Conservation (phyloP, 1,140 invertebrate species). For the Drosophila malerkotliana region DNA sequence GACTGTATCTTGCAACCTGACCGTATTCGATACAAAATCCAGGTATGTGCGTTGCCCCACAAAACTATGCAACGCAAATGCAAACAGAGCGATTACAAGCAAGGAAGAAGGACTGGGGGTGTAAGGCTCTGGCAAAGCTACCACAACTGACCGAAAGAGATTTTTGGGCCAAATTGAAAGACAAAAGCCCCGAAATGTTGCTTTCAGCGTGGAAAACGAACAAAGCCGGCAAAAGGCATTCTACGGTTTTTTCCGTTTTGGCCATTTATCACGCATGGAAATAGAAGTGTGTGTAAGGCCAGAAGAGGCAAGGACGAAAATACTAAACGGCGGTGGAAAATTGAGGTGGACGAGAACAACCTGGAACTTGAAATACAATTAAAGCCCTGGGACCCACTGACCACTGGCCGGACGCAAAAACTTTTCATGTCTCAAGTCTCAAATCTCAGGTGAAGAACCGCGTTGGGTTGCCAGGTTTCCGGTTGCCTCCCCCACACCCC, state of each 20-base stretch:
- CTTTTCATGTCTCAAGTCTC: conserved; percentile 56
- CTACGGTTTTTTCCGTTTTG: conserved; percentile 37
- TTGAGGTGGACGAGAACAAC: conserved; percentile 12
- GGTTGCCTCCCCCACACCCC: not conserved
- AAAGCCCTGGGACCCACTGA: conserved; percentile 65
- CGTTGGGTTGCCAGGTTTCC: conserved; percentile 25
- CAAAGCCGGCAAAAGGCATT: conserved; percentile 31
- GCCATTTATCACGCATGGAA: conserved; percentile 61
- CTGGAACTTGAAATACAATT: conserved; percentile 71
- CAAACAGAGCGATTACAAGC: conserved; percentile 39
- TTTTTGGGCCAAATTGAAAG: conserved; percentile 58
- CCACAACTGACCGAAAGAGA: conserved; percentile 24
- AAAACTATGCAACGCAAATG: conserved; percentile 43
- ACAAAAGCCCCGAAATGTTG: conserved; percentile 55
- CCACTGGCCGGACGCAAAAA: conserved; percentile 25
- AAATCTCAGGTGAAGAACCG: conserved; percentile 42
- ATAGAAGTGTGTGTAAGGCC: conserved; percentile 25
- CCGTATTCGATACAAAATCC: conserved; percentile 13
- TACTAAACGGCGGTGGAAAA: not conserved
- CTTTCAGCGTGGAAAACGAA: conserved; percentile 26
- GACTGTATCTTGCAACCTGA: conserved; percentile 11
- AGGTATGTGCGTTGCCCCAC: conserved; percentile 23
- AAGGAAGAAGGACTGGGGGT: conserved; percentile 1
- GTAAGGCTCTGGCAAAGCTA: not conserved
- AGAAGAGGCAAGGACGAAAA: not conserved